Evolutionary conservation across 2,797 vertebrate genomes (phyloP).

Genomic region (Schizopygopsis pylzovi): DNA sequence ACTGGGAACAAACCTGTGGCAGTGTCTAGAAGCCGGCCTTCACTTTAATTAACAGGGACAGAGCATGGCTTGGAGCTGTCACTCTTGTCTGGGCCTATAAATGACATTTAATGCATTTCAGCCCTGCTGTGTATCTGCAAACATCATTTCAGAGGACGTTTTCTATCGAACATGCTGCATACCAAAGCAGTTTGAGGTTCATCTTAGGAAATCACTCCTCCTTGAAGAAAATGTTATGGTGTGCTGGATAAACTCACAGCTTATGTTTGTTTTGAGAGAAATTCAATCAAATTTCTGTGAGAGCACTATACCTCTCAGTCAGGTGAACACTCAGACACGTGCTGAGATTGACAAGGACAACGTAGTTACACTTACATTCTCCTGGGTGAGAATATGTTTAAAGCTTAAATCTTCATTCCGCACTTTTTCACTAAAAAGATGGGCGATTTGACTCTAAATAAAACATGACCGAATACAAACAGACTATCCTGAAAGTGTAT

Average conservation of each 20-base stretch:
- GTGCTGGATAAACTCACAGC: conserved; percentile 43
- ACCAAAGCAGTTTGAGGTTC: conserved; percentile 19
- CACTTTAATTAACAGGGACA: conserved; percentile 78
- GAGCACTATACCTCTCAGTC: conserved; percentile 30
- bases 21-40: conserved; percentile 71
- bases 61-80: conserved; percentile 74
- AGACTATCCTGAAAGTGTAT: background rate
- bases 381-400: conserved; percentile 3
- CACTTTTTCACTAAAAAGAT: conserved; percentile 15
- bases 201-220: conserved; percentile 38
- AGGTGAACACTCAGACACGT: conserved; percentile 4
- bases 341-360: conserved; percentile 27
- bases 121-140: conserved; percentile 54
- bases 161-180: conserved; percentile 11
- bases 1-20: conserved; percentile 74
- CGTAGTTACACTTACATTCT: conserved; percentile 13
- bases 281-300: conserved; percentile 45
- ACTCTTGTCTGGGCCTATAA: conserved; percentile 64
- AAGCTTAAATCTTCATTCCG: conserved; percentile 9
- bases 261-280: conserved; percentile 43
- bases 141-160: conserved; percentile 24
- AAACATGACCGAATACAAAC: conserved; percentile 6
- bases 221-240: conserved; percentile 42
- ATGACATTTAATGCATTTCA: conserved; percentile 75
- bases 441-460: background rate